phyloP scores from a whole-genome alignment of 2,888 invertebrate genomes.

The Oscheius sp. region DNA sequence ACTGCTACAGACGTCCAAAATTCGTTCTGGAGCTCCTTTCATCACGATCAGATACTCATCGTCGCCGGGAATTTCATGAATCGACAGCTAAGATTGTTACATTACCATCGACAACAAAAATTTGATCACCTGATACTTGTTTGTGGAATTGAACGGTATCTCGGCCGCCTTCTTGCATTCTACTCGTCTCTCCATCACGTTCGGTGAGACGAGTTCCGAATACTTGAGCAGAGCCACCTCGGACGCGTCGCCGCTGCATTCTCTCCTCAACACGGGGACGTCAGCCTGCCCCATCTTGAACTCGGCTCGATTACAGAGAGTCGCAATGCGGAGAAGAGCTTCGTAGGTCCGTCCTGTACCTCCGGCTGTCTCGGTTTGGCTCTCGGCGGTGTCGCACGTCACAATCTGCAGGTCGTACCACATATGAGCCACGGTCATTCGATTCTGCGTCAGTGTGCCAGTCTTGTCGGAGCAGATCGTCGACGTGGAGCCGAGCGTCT shows the following conservation, averaged over 20 bases:
- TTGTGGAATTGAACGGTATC: slow-evolving; percentile 80
- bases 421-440: slow-evolving; percentile 97
- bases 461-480: slow-evolving; percentile 86
- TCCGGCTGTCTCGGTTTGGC: slow-evolving; percentile 81
- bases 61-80: slow-evolving; percentile 91
- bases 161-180: slow-evolving; percentile 79
- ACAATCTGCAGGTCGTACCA: slow-evolving; percentile 89
- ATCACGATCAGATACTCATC: slow-evolving; percentile 85
- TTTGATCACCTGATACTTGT: slow-evolving; percentile 78
- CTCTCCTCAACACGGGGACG: slow-evolving; percentile 74
- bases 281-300: slow-evolving; percentile 81
- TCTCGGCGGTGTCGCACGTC: slow-evolving; percentile 98
- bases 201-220: slow-evolving; percentile 79
- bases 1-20: slow-evolving; percentile 81
- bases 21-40: slow-evolving; percentile 88
- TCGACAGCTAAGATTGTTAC: slow-evolving; percentile 79
- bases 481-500: slow-evolving; percentile 86
- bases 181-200: slow-evolving; percentile 77
- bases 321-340: slow-evolving; percentile 90
- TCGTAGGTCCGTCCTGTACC: slow-evolving; percentile 50
- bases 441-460: slow-evolving; percentile 86
- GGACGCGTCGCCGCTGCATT: slow-evolving; percentile 89
- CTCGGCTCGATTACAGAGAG: slow-evolving; percentile 96
- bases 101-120: too few species aligned
- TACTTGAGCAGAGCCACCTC: slow-evolving; percentile 88